phyloP scores from a whole-genome alignment of 1,140 invertebrate species.

The Drosophila punjabiensis region DNA sequence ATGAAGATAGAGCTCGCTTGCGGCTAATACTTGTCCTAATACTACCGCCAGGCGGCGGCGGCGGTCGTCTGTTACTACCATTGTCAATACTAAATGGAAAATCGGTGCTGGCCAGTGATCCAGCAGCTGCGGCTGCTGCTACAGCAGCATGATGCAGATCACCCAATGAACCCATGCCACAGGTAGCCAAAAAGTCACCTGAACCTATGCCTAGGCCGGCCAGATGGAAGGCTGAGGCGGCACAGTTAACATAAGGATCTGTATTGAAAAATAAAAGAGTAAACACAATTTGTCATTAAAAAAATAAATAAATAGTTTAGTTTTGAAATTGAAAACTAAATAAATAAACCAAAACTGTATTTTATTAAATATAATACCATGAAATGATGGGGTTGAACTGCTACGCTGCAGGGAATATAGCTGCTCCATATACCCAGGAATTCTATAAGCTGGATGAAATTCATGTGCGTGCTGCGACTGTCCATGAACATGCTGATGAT shows the following conservation, averaged over 20 bases:
- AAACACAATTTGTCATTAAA: not conserved
- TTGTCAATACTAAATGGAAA: constrained; percentile 90
- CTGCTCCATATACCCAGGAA: constrained; percentile 90
- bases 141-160: constrained; percentile 79
- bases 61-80: constrained; percentile 86
- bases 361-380: constrained; percentile 80
- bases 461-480: constrained; percentile 80
- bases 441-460: constrained; percentile 88
- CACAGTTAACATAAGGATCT: constrained; percentile 76
- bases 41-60: constrained; percentile 86
- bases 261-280: not conserved
- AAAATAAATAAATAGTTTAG: not conserved
- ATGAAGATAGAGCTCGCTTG: constrained; percentile 96
- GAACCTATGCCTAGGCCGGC: constrained; percentile 76
- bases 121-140: constrained; percentile 70
- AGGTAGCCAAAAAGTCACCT: constrained; percentile 71
- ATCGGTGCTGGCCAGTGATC: constrained; percentile 90
- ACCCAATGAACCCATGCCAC: constrained; percentile 64
- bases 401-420: constrained; percentile 88
- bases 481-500: constrained; percentile 51
- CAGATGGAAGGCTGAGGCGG: constrained; percentile 73
- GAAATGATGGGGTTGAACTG: constrained; percentile 86
- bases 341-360: not conserved
- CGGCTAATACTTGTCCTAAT: constrained; percentile 90
- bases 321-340: not conserved